A percentile compares a stretch with the other conserved stretches of the same genome.
These are phyloP conservation scores for Arion vulgaris DNA, from an alignment of 1,140 invertebrate genomes.

Conservation along the genomic window DNA sequence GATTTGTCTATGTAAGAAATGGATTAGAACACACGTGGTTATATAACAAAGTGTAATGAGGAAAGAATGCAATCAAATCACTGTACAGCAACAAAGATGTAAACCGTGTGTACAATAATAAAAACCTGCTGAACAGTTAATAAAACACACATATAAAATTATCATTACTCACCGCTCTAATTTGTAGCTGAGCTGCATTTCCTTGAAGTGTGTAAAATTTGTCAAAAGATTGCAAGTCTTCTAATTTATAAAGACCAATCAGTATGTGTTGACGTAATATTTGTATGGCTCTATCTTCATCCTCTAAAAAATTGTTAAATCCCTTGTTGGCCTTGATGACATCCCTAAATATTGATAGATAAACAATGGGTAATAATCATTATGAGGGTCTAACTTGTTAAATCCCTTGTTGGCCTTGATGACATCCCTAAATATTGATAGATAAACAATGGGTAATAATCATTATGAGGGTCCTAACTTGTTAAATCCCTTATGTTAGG, in stretches of 20 bases:
- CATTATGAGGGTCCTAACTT: too few species aligned
- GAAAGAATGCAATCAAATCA: too few species aligned
- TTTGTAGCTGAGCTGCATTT: constrained; percentile 47
- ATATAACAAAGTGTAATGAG: too few species aligned
- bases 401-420: constrained; percentile 27
- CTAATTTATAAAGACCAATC: constrained; percentile 49
- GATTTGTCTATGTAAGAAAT: too few species aligned
- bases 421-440: neutral
- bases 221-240: constrained; percentile 46
- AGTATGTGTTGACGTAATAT: constrained; percentile 63
- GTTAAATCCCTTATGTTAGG: constrained; percentile 29
- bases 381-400: too few species aligned
- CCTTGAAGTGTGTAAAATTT: constrained; percentile 64
- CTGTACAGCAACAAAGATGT: too few species aligned
- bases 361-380: too few species aligned
- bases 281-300: constrained; percentile 47
- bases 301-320: constrained; percentile 44
- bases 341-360: neutral
- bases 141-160: too few species aligned
- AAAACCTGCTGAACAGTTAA: too few species aligned
- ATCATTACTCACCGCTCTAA: constrained; percentile 45
- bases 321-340: constrained; percentile 3
- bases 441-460: too few species aligned
- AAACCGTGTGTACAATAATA: too few species aligned
- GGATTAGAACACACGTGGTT: too few species aligned